Evolutionary conservation across 1,140 invertebrate genomes (phyloP), one percentile per base, ranked within the genome.

Genomic region (Drosophila auraria): DNA sequence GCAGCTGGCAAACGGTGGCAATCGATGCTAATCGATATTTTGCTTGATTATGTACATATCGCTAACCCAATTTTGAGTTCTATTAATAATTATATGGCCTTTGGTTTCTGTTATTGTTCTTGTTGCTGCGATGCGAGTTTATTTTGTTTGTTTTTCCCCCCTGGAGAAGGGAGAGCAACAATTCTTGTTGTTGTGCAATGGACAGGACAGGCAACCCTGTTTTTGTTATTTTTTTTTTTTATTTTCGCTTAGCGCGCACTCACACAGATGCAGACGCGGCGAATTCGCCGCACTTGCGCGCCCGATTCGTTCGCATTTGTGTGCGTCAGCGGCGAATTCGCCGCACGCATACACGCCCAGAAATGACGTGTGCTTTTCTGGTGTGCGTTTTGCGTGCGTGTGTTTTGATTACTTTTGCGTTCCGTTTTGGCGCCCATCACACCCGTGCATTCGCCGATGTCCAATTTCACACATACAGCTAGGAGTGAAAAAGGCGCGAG

Each of bases 401-500:
- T 90, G 86, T 89, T 90, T 89, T 89, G 86, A 89, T 89, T 89
- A 90, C 87, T 90, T 80, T 89, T 89, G 82, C 69, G 45, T 80
- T 70, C 15, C 78, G 76, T 86, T 90, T 90, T 90, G 82, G 86
- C 86, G 86, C 84, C 80, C 78, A 87, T 25, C 42, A 44, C 54
- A 77, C 42, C 30, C 61, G 30, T 38, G 20, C 83, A 77, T 53
- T 71, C 59, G 62, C 73, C 78, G 40, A 66, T 80, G 84, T 87
- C 83, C 83, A 87, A 87, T 83, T 87, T 80, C 64, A 87, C 83
- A 78, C 47, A 57, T 51, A 64, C 40, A 63, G 1, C 12, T 53
- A 60, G 45, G 38, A 51, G 20, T 23, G 45, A 76, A 83, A 87
- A 87, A 89, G 80, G 84, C 84, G 86, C 87, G 86, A 87, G 53